Evolutionary conservation across 2,888 invertebrate genomes (phyloP), one percentile per base, ranked within the genome.

Genomic region (Diaprepes abbreviatus): DNA sequence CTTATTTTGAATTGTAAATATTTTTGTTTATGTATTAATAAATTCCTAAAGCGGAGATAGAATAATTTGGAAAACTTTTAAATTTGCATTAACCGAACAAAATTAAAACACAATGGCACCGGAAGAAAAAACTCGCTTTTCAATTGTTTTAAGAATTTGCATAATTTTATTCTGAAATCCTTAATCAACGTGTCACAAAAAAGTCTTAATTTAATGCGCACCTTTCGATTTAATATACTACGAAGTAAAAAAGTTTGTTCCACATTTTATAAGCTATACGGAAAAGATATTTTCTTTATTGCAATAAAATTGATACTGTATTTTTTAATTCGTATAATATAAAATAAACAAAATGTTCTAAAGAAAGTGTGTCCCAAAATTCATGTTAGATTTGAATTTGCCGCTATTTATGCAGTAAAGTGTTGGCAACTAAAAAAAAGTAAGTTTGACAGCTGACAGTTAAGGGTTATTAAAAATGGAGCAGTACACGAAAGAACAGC

Each of bases 1-100:
- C 80, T 81, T 80, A 80, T 72, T 81, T 80, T 80, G 81, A 80
- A 81, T 81, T 81, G 80, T 80, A 81, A 81, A 81, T 79, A 72
- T 64, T 68, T 73, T 75, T 79, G 78, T 79, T 79, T 78, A 74
- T 73, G 73, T 79, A 77, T 79, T 79, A 77, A 80, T 80, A 78
- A 78, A 79, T 80, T 80, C 79, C 66, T 69, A 71, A 70, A 62
- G 55, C 54, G 73, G 70, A 74, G 73, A 74, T 74, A 67, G 74
- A 74, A 72, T 71, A 73, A 73, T 73, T 73, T 68, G 12, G 71
- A 71, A 77, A 76, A 70, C 73, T 76, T 76, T 74, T 71, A 73
- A 74, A 77, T 77, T 77, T 75, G 74, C 76, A 76, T 76, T 72
- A 75, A 69, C 50, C 52, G 64, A 68, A 69, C 68, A 67, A 62